Percentiles rank a stretch among this genome's conserved stretches.
Conservation (phyloP, 2,797 vertebrate genomes). For the Dryobates pubescens region DNA sequence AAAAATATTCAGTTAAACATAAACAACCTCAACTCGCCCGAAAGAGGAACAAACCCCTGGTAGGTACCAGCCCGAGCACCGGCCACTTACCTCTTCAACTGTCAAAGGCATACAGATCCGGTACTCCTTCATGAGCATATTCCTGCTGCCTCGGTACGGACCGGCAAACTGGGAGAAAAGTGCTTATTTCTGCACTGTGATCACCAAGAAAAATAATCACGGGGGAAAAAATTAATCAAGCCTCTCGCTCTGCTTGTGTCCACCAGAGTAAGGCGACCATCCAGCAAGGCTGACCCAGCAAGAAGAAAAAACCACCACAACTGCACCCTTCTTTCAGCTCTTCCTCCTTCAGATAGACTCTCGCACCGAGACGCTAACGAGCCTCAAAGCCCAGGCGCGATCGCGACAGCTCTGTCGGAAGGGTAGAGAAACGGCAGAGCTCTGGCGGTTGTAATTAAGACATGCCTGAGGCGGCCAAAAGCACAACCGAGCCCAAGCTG, state of each 20-base stretch:
- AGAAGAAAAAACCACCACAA: background rate
- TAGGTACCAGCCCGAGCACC: background rate
- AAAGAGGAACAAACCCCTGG: background rate
- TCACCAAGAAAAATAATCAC: constrained; percentile 4
- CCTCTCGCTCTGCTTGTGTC: constrained; percentile 2
- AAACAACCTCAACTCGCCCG: background rate
- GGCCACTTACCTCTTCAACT: constrained; percentile 91
- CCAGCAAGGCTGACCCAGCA: constrained; percentile 57
- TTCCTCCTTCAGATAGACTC: constrained; percentile 48
- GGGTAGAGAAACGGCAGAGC: background rate
- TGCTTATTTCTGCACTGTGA: constrained; percentile 10
- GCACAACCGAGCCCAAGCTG: constrained; percentile 6
- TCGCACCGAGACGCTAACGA: background rate
- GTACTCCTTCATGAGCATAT: constrained; percentile 98
- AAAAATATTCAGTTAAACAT: constrained; percentile 38
- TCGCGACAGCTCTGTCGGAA: constrained; percentile 43
- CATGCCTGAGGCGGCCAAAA: constrained; percentile 52
- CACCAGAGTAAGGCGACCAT: constrained; percentile 25
- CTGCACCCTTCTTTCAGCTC: constrained; percentile 33
- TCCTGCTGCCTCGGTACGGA: constrained; percentile 70
- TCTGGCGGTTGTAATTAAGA: constrained; percentile 33
- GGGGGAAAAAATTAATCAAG: background rate
- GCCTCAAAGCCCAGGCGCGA: background rate
- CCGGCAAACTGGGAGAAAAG: constrained; percentile 54
- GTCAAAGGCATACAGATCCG: constrained; percentile 98